Percentiles rank a stretch among this genome's conserved stretches.
Conservation (phyloP, 1,140 invertebrate species). For the Aphelenchoides fujianensis region DNA sequence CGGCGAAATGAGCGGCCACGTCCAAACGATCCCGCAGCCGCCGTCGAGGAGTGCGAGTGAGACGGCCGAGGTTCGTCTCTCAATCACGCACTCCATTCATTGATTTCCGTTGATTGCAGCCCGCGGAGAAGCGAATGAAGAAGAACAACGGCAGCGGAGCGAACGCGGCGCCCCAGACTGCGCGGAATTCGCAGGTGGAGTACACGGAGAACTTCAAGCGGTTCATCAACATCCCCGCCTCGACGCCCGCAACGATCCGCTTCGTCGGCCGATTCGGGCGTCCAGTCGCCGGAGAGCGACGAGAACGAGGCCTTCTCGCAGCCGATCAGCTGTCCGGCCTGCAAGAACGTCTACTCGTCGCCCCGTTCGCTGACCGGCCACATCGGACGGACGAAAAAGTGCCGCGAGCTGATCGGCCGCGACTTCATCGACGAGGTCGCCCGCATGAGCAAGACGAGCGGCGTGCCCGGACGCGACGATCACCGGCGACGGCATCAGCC, state of each 20-base stretch:
- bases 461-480: slow-evolving; percentile 36
- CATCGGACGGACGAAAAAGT: slow-evolving; percentile 48
- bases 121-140: slow-evolving; percentile 7
- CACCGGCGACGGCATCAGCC: slow-evolving; percentile 31
- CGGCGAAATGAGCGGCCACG: no score
- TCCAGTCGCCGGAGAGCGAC: slow-evolving; percentile 28
- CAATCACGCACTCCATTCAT: no score
- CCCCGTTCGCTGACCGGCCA: slow-evolving; percentile 46
- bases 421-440: slow-evolving; percentile 46
- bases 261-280: background rate
- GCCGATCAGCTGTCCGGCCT: slow-evolving; percentile 43
- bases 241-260: slow-evolving; percentile 1
- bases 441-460: slow-evolving; percentile 18
- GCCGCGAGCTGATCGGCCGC: slow-evolving; percentile 49
- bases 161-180: no score
- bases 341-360: slow-evolving; percentile 47
- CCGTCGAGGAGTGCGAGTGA: background rate
- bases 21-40: background rate
- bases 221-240: slow-evolving; percentile 12
- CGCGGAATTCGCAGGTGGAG: slow-evolving; percentile 3
- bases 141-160: background rate
- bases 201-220: slow-evolving; percentile 14
- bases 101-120: background rate
- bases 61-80: background rate
- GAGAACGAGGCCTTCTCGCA: slow-evolving; percentile 23